Evolutionary conservation across 2,888 invertebrate species (phyloP).

Genomic region (Protodeltote pygarga): DNA sequence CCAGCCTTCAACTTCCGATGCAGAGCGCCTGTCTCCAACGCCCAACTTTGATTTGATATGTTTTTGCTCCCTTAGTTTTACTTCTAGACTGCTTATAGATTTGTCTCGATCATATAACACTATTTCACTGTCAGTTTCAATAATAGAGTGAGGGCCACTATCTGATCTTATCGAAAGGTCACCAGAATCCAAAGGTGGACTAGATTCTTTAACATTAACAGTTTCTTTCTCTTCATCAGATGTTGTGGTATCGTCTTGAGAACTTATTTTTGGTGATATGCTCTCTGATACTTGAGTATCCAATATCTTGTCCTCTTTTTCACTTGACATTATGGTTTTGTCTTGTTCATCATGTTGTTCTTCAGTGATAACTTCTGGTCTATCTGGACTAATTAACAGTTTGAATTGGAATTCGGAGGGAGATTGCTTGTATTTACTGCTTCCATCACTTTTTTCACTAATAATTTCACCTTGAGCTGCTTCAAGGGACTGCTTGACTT

Average conservation of each 20-base stretch:
- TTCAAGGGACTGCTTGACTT: slow-evolving; percentile 90
- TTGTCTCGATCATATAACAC: slow-evolving; percentile 77
- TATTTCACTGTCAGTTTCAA: slow-evolving; percentile 83
- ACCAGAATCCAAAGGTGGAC: slow-evolving; percentile 73
- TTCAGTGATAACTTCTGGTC: slow-evolving; percentile 87
- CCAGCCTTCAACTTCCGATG: slow-evolving; percentile 92
- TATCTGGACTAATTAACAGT: slow-evolving; percentile 84
- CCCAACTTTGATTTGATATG: slow-evolving; percentile 82
- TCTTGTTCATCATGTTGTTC: slow-evolving; percentile 83
- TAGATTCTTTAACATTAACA: slow-evolving; percentile 75
- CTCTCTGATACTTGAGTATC: slow-evolving; percentile 80
- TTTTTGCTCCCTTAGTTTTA: slow-evolving; percentile 77
- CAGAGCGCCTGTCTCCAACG: slow-evolving; percentile 89
- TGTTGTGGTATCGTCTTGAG: slow-evolving; percentile 77
- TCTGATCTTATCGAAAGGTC: slow-evolving; percentile 80
- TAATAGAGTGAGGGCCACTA: slow-evolving; percentile 83
- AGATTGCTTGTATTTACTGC: slow-evolving; percentile 90
- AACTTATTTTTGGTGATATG: slow-evolving; percentile 73
- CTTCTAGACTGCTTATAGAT: slow-evolving; percentile 81
- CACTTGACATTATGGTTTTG: slow-evolving; percentile 55
- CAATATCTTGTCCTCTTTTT: slow-evolving; percentile 58
- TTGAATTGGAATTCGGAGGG: slow-evolving; percentile 92
- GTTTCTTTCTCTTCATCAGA: slow-evolving; percentile 87
- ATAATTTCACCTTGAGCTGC: slow-evolving; percentile 90
- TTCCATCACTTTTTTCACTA: slow-evolving; percentile 88